These are phyloP conservation scores for Glyptemys insculpta DNA, from an alignment of 2,797 vertebrate species.

Conservation along the genomic window DNA sequence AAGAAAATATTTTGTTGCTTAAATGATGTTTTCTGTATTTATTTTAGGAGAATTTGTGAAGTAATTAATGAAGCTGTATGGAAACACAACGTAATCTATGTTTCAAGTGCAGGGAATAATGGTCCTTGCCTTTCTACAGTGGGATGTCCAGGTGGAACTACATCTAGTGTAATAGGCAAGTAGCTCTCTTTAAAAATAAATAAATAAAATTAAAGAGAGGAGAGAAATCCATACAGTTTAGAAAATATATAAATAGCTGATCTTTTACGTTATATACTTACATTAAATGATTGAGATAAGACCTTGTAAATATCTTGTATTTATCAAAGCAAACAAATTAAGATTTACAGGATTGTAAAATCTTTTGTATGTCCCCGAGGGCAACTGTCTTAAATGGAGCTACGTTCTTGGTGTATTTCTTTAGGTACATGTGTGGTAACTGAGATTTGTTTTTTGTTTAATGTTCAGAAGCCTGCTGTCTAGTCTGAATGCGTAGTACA, in stretches of 20 bases:
- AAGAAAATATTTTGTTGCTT: not conserved
- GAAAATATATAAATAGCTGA: not conserved
- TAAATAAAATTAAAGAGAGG: no score
- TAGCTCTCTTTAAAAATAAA: not conserved
- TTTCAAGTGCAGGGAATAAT: conserved; percentile 98
- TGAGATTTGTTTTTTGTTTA: not conserved
- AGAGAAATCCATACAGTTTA: not conserved
- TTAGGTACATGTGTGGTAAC: not conserved
- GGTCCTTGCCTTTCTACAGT: conserved; percentile 98
- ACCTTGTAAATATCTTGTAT: not conserved
- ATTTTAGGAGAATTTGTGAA: conserved; percentile 95
- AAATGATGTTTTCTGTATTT: not conserved
- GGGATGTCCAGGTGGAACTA: conserved; percentile 97
- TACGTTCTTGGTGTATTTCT: not conserved
- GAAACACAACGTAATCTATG: conserved; percentile 97
- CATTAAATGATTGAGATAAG: not conserved
- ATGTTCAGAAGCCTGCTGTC: not conserved
- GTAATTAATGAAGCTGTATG: conserved; percentile 97
- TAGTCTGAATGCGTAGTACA: not conserved
- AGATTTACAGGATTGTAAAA: not conserved
- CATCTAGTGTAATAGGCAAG: conserved; percentile 94
- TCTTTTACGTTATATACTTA: not conserved
- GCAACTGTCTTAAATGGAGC: not conserved
- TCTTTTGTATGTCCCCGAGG: not conserved
- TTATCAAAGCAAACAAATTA: not conserved